These are phyloP conservation scores for Pelodytes ibericus DNA, from an alignment of 2,797 vertebrate genomes.

Conservation along the genomic window DNA sequence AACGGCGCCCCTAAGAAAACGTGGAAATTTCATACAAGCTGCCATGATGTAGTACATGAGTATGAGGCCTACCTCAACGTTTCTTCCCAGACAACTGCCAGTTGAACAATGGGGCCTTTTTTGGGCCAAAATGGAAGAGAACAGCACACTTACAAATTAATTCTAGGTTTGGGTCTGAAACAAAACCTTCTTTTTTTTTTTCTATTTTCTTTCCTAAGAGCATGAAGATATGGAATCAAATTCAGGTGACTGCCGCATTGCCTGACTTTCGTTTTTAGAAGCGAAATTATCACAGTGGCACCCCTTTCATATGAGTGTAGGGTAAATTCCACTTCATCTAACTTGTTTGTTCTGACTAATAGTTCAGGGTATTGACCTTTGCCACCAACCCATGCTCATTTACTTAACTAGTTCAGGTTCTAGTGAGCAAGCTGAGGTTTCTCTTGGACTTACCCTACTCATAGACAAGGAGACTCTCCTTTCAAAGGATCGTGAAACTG, in stretches of 20 bases:
- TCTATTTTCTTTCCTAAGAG: constrained; percentile 68
- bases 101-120: constrained; percentile 64
- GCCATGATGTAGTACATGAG: constrained; percentile 65
- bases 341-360: not conserved
- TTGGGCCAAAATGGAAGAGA: constrained; percentile 63
- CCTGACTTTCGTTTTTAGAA: constrained; percentile 50
- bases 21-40: constrained; percentile 66
- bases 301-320: constrained; percentile 32
- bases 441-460: constrained; percentile 56
- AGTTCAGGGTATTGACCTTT: constrained; percentile 35
- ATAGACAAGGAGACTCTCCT: constrained; percentile 21
- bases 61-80: constrained; percentile 77
- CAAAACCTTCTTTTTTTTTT: constrained; percentile 64
- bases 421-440: constrained; percentile 58
- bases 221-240: constrained; percentile 63
- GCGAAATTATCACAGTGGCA: constrained; percentile 32
- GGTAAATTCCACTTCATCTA: constrained; percentile 56
- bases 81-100: constrained; percentile 75
- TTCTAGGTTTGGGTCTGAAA: constrained; percentile 73
- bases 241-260: constrained; percentile 65
- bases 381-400: constrained; percentile 23
- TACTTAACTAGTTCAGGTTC: constrained; percentile 45
- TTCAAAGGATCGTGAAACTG: constrained; percentile 19
- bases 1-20: constrained; percentile 50
- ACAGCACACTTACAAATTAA: constrained; percentile 56